Percentiles rank a stretch among this genome's conserved stretches.
Evolutionary conservation across 2,797 vertebrate species (phyloP).

Genomic region (Lates japonicus): DNA sequence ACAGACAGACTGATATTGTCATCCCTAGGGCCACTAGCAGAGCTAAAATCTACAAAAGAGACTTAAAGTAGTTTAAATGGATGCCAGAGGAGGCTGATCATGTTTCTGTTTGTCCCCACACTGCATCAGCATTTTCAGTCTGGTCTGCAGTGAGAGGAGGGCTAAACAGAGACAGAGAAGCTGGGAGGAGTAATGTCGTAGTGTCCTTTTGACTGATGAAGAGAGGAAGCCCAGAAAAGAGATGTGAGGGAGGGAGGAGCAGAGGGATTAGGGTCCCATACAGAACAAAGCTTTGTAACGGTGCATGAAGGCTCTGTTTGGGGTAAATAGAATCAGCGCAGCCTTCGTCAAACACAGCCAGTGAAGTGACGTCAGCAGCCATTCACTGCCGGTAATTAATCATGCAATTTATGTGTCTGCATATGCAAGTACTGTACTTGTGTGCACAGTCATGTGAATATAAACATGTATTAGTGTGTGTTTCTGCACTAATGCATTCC

Average conservation of each 20-base stretch:
- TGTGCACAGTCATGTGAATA: constrained; percentile 3
- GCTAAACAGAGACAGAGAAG: constrained; percentile 18
- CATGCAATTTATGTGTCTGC: constrained; percentile 9
- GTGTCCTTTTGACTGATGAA: constrained; percentile 56
- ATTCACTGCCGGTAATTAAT: constrained; percentile 44
- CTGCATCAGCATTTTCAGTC: constrained; percentile 56
- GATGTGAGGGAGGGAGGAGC: constrained; percentile 26
- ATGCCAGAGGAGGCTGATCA: constrained; percentile 34
- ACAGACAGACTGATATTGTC: neutral
- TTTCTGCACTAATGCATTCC: neutral
- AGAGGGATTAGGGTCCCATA: constrained; percentile 47
- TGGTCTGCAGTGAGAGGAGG: constrained; percentile 32
- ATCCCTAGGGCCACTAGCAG: neutral
- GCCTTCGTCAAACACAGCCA: constrained; percentile 46
- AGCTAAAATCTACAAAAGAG: neutral
- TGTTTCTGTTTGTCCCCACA: constrained; percentile 33
- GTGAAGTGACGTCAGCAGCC: constrained; percentile 31
- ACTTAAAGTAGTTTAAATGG: constrained; percentile 16
- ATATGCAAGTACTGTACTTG: constrained; percentile 34
- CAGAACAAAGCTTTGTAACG: constrained; percentile 69
- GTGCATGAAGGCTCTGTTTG: constrained; percentile 60
- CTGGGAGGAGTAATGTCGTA: constrained; percentile 12
- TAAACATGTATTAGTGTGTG: neutral
- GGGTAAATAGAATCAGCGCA: constrained; percentile 61
- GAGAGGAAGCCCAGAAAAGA: constrained; percentile 21